Evolutionary conservation across 2,888 invertebrate genomes (phyloP).

Genomic region (Dasysyrphus albostriatus): DNA sequence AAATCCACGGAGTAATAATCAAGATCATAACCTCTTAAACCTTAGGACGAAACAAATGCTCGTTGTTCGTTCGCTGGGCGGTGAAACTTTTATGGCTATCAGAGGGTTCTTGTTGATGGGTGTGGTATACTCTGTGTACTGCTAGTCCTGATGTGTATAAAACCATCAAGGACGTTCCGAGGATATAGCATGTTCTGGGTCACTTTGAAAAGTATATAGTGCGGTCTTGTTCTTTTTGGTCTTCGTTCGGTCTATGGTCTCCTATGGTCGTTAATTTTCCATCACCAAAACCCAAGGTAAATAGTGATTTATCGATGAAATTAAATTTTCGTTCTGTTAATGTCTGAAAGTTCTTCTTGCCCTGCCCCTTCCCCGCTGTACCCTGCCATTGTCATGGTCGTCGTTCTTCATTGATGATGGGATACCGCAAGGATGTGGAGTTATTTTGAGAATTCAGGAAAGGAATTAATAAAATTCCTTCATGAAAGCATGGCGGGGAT

Average conservation of each 20-base stretch:
- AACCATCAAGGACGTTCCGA: constrained; percentile 1
- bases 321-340: constrained; percentile 66
- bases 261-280: constrained; percentile 60
- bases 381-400: background rate
- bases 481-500: constrained; percentile 15
- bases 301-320: constrained; percentile 73
- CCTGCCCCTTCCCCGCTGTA: background rate
- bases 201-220: constrained; percentile 22
- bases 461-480: constrained; percentile 55
- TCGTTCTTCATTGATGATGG: constrained; percentile 3
- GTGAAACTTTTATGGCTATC: constrained; percentile 49
- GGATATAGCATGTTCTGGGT: constrained; percentile 25
- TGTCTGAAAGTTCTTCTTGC: constrained; percentile 59
- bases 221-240: constrained; percentile 19
- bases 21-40: constrained; percentile 62
- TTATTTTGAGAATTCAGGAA: constrained; percentile 20
- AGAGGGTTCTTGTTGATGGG: background rate
- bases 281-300: constrained; percentile 56
- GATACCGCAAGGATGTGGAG: constrained; percentile 38
- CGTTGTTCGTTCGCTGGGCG: background rate
- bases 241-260: constrained; percentile 6
- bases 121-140: background rate
- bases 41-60: constrained; percentile 45
- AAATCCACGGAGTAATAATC: constrained; percentile 65
- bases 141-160: constrained; percentile 9